Percentiles rank a stretch among this genome's conserved stretches.
Evolutionary conservation across 2,888 invertebrate genomes (phyloP).

Genomic region (Cylindroiulus punctatus): DNA sequence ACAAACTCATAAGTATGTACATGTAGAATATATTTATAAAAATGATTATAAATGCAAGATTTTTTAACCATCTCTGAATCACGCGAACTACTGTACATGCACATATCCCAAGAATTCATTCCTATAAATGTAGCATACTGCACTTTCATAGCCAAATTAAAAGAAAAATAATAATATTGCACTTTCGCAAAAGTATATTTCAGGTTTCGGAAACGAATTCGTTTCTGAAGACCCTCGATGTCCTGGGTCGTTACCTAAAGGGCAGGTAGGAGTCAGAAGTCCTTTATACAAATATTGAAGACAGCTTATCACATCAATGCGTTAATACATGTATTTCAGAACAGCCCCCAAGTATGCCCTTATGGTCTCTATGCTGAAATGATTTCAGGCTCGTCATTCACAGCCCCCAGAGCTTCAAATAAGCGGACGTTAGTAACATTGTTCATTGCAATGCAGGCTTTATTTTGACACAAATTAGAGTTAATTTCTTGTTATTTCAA

Average conservation of each 20-base stretch:
- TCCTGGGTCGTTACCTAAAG: conserved; percentile 84
- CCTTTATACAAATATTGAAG: not conserved
- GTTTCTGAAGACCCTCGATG: conserved; percentile 88
- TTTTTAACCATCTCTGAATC: no score
- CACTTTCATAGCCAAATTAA: not conserved
- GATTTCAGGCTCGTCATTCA: conserved; percentile 95
- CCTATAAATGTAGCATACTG: not conserved
- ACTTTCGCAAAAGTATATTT: conserved; percentile 76
- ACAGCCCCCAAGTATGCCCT: conserved; percentile 91
- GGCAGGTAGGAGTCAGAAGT: conserved; percentile 68
- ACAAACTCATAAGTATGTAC: no score
- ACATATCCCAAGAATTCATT: no score
- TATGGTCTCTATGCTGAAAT: conserved; percentile 98
- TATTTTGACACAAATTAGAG: not conserved
- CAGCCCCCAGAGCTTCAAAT: conserved; percentile 70
- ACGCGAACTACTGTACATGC: no score
- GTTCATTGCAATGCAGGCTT: no score
- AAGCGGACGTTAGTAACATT: conserved; percentile 64
- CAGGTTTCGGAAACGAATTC: conserved; percentile 96
- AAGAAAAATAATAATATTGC: not conserved
- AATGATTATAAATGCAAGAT: no score
- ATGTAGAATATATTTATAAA: no score
- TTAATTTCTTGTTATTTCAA: conserved; percentile 60
- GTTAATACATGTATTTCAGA: conserved; percentile 69
- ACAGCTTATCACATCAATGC: not conserved